Percentiles rank a stretch among this genome's conserved stretches.
These are phyloP conservation scores for Ammodytes marinus DNA, from an alignment of 2,113 vertebrate genomes.

Conservation along the genomic window DNA sequence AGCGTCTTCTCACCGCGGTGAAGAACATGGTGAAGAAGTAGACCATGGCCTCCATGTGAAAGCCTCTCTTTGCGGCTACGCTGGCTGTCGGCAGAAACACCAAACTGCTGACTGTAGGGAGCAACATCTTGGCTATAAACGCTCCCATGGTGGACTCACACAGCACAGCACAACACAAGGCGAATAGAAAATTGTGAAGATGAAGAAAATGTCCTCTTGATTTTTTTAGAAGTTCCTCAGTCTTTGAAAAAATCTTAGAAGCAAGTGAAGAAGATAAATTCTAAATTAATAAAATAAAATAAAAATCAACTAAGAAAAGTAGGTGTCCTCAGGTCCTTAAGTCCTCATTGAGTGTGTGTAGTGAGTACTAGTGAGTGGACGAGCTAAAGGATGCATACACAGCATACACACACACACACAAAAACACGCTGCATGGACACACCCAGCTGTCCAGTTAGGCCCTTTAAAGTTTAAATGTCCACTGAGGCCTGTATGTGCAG, in stretches of 20 bases:
- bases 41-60: conserved; percentile 99
- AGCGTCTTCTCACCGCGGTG: conserved; percentile 88
- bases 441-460: conserved; percentile 76
- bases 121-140: conserved; percentile 92
- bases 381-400: conserved; percentile 15
- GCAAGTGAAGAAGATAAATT: neutral
- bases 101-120: conserved; percentile 95
- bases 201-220: neutral
- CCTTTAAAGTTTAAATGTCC: conserved; percentile 89
- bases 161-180: neutral
- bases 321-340: neutral
- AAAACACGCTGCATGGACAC: neutral
- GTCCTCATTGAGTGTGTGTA: neutral
- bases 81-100: conserved; percentile 93
- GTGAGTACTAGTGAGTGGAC: neutral
- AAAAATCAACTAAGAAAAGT: neutral
- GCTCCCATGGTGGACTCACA: conserved; percentile 88
- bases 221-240: neutral
- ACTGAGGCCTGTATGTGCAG: conserved; percentile 40
- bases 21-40: conserved; percentile 99
- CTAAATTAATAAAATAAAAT: neutral
- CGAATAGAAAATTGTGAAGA: neutral
- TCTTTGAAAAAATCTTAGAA: neutral
- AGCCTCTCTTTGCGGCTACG: conserved; percentile 92
- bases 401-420: neutral